Evolutionary conservation across 2,113 vertebrate genomes (phyloP), one percentile per base, ranked within the genome.

Genomic region (Clarias magur): DNA sequence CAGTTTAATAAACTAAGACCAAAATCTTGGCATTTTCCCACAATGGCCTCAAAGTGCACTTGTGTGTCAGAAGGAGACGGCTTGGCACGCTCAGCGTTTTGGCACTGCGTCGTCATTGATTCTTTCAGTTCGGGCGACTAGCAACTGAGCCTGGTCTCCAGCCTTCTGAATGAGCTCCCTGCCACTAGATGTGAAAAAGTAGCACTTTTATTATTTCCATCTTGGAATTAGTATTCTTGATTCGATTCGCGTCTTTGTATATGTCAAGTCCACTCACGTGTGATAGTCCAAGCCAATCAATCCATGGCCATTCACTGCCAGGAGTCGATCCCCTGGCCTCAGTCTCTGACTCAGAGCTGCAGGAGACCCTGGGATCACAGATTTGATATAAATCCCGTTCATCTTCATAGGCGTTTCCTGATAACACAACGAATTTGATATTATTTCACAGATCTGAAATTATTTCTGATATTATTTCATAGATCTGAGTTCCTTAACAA

Each of bases 221-320:
- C 25, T 17, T 78, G 13, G 12, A 56, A 27, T 56, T 53, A 53
- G 48, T 25, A n/a, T 25, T 76, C 23, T 1, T 15, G 12, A 53
- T 6, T 53, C 4, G 23, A 56, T 48, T 48, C 48, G 5, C 25
- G 23, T 2, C n/a, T 76, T 53, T 25, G 25, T 48, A n/a, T 56
- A 67, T 72, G 21, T 13, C 42, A 67, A 79, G 21, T 13, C 6
- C 30, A 86, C 87, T 90, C 54, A 96, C 95, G 88, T 92, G 7
- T 92, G 89, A 85, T 94, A 94, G 89, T 95, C 94, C 89, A 95
- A 84, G 7, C 92, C 94, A 0, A 94, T 90, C 88, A 96, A 90
- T 81, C 93, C 94, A 83, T 94, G 88, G 70, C 95, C 95, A 7
- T 96, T 96, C 3, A 96, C 93, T 13, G 95, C 95, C 90, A 96